These are phyloP conservation scores for Pangasius larnaudii DNA, from an alignment of 2,797 vertebrate genomes.

Conservation along the genomic window DNA sequence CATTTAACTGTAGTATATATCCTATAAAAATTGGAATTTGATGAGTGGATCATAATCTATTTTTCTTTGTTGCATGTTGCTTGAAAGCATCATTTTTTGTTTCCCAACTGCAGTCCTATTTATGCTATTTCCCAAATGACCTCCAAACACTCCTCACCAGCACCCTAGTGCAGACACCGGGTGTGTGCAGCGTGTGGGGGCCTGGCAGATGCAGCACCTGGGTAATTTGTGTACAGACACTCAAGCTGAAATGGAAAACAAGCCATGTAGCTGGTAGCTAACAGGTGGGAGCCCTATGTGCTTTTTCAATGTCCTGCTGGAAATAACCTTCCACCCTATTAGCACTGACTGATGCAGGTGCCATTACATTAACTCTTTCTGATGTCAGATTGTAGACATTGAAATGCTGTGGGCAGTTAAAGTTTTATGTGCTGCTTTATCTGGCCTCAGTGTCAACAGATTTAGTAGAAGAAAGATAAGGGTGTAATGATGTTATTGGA, in stretches of 20 bases:
- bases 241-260: conserved; percentile 51
- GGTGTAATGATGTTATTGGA: neutral
- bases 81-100: conserved; percentile 37
- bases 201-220: conserved; percentile 39
- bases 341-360: conserved; percentile 38
- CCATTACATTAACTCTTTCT: conserved; percentile 28
- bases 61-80: neutral
- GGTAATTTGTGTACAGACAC: conserved; percentile 54
- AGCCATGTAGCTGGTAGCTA: conserved; percentile 35
- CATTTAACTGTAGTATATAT: neutral
- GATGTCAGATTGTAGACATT: neutral
- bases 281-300: conserved; percentile 44
- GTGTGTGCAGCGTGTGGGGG: neutral
- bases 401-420: neutral
- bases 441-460: neutral
- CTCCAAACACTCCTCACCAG: conserved; percentile 9
- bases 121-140: conserved; percentile 41
- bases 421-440: neutral
- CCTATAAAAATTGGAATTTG: neutral
- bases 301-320: conserved; percentile 34
- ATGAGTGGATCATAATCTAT: neutral
- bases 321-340: conserved; percentile 55
- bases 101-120: conserved; percentile 15
- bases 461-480: neutral
- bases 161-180: neutral